Percentiles rank a stretch among this genome's conserved stretches.
These are phyloP conservation scores for Pygocentrus nattereri DNA, from an alignment of 2,797 vertebrate genomes.

Conservation along the genomic window DNA sequence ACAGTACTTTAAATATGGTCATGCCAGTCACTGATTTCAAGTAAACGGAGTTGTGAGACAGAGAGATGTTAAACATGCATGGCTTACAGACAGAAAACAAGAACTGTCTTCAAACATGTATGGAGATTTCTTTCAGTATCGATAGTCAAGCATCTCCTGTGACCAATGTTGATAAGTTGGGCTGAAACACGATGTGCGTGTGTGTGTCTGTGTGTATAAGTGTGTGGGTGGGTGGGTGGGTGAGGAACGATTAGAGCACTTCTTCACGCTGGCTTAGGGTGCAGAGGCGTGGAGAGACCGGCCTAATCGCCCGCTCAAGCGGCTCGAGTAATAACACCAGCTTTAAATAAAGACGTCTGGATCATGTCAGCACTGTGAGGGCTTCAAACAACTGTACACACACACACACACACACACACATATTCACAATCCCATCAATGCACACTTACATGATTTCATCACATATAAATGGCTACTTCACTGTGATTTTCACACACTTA, in stretches of 20 bases:
- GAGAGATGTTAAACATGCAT: not conserved
- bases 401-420: slow-evolving; percentile 56
- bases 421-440: slow-evolving; percentile 5
- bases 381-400: slow-evolving; percentile 60
- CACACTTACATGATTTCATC: slow-evolving; percentile 9
- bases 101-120: slow-evolving; percentile 9
- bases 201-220: not conserved
- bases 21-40: too few relatives aligned
- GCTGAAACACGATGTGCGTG: not conserved
- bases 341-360: slow-evolving; percentile 78
- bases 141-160: not conserved
- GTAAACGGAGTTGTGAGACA: not conserved
- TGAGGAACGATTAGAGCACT: slow-evolving; percentile 72
- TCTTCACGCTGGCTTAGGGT: slow-evolving; percentile 74
- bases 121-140: not conserved
- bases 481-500: slow-evolving; percentile 54
- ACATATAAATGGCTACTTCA: slow-evolving; percentile 39
- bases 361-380: slow-evolving; percentile 71
- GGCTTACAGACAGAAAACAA: not conserved
- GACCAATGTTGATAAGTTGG: not conserved
- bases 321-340: slow-evolving; percentile 74
- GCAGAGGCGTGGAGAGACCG: slow-evolving; percentile 71
- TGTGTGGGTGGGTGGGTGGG: not conserved
- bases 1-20: too few relatives aligned
- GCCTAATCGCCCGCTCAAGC: slow-evolving; percentile 66